Evolutionary conservation across 35 echinoderm and acorn worm genomes (phyloP).

Genomic region (Apostichopus parvimensis): DNA sequence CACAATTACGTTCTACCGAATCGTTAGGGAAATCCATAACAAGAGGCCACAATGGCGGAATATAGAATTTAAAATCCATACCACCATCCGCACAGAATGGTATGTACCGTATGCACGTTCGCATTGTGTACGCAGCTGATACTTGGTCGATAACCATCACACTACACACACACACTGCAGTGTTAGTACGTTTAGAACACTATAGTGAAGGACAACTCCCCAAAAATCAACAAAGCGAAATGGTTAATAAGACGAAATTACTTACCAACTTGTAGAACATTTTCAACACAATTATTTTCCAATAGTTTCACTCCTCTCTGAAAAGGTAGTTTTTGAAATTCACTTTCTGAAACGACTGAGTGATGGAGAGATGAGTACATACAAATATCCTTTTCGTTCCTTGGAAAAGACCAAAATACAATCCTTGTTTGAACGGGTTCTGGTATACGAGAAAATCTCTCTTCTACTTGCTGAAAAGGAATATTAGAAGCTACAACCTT

Average conservation of each 20-base stretch:
- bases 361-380: slow-evolving; percentile 99
- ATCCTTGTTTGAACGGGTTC: slow-evolving; percentile 99
- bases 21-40: slow-evolving; percentile 19
- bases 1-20: slow-evolving; percentile 11
- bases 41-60: background rate
- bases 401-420: slow-evolving; percentile 99
- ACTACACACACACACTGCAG: background rate
- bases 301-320: slow-evolving; percentile 97
- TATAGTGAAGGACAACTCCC: slow-evolving; percentile 36
- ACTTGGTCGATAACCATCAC: slow-evolving; percentile 37
- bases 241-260: slow-evolving; percentile 21
- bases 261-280: slow-evolving; percentile 99
- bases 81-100: slow-evolving; percentile 8
- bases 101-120: background rate
- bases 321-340: slow-evolving; percentile 99
- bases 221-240: slow-evolving; percentile 54
- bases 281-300: slow-evolving; percentile 95
- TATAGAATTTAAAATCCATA: slow-evolving; percentile 42
- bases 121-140: slow-evolving; percentile 51
- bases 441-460: slow-evolving; percentile 98
- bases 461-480: slow-evolving; percentile 99
- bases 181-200: background rate
- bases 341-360: slow-evolving; percentile 94
- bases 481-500: slow-evolving; percentile 99
- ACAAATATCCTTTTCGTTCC: slow-evolving; percentile 99